phyloP scores from a whole-genome alignment of 1,140 invertebrate species.

The Ctenoplectra terminalis region DNA sequence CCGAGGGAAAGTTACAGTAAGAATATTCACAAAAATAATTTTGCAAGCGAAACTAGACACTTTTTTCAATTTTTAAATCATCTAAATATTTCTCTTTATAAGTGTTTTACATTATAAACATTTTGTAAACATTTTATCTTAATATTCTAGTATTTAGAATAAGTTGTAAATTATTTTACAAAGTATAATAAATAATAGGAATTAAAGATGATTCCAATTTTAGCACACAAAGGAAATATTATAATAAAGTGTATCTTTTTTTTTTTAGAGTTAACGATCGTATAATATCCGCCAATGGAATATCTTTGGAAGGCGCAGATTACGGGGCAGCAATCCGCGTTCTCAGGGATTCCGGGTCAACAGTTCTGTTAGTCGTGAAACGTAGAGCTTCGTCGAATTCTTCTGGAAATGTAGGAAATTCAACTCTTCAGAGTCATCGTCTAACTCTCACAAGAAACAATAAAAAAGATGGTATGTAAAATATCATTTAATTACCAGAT shows the following conservation, averaged over 20 bases:
- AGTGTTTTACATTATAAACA: not conserved
- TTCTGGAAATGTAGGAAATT: slow-evolving; percentile 63
- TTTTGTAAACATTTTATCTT: not conserved
- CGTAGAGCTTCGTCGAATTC: slow-evolving; percentile 86
- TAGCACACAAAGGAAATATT: not conserved
- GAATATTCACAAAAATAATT: not conserved
- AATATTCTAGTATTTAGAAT: too few species aligned
- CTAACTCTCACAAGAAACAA: slow-evolving; percentile 94
- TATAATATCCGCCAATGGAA: slow-evolving; percentile 97
- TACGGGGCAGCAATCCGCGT: slow-evolving; percentile 96
- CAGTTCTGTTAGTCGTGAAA: slow-evolving; percentile 94
- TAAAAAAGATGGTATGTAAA: slow-evolving; percentile 94
- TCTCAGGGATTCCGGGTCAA: slow-evolving; percentile 93
- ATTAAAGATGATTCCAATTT: not conserved
- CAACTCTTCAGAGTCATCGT: slow-evolving; percentile 86
- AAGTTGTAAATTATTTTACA: not conserved
- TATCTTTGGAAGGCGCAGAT: slow-evolving; percentile 98
- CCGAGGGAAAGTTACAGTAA: slow-evolving; percentile 95
- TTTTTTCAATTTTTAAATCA: not conserved
- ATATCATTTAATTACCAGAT: not conserved
- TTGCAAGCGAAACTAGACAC: too few species aligned
- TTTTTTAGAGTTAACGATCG: slow-evolving; percentile 95
- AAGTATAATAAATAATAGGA: not conserved
- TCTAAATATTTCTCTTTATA: not conserved
- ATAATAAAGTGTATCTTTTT: not conserved